Conservation (phyloP, 2,888 invertebrate species). For the Nymphalis urticae region DNA sequence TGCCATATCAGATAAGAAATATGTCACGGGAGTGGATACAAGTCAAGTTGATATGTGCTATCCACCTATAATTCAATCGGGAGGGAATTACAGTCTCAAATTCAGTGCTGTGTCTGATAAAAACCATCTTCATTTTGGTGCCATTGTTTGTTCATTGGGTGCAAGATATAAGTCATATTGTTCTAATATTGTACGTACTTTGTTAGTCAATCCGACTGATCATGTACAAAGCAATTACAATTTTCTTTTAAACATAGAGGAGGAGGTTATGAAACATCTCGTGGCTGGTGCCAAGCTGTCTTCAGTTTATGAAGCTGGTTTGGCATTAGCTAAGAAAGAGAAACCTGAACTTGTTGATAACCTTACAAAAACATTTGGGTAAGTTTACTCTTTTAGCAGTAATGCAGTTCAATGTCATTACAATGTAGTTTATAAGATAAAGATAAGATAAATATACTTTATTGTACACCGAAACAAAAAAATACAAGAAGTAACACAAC, state of each 20-base stretch:
- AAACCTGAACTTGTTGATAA: conserved; percentile 92
- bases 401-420: neutral
- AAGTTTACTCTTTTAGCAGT: conserved; percentile 29
- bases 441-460: too few species aligned
- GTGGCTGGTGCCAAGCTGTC: conserved; percentile 91
- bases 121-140: conserved; percentile 96
- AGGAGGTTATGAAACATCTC: conserved; percentile 92
- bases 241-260: conserved; percentile 93
- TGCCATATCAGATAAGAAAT: conserved; percentile 97
- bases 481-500: too few species aligned
- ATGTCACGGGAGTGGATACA: conserved; percentile 93
- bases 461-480: too few species aligned
- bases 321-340: conserved; percentile 91
- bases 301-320: conserved; percentile 92
- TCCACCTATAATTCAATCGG: conserved; percentile 99
- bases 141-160: conserved; percentile 96
- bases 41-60: conserved; percentile 98
- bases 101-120: conserved; percentile 98
- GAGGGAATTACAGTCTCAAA: conserved; percentile 98
- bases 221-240: conserved; percentile 93
- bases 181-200: conserved; percentile 97
- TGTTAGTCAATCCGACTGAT: conserved; percentile 95
- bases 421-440: too few species aligned
- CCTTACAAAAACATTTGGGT: conserved; percentile 96
- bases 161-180: conserved; percentile 98